A percentile compares a stretch with the other conserved stretches of the same genome.
These are phyloP conservation scores for Strigops habroptila DNA, from an alignment of 2,113 vertebrate species.

Conservation along the genomic window DNA sequence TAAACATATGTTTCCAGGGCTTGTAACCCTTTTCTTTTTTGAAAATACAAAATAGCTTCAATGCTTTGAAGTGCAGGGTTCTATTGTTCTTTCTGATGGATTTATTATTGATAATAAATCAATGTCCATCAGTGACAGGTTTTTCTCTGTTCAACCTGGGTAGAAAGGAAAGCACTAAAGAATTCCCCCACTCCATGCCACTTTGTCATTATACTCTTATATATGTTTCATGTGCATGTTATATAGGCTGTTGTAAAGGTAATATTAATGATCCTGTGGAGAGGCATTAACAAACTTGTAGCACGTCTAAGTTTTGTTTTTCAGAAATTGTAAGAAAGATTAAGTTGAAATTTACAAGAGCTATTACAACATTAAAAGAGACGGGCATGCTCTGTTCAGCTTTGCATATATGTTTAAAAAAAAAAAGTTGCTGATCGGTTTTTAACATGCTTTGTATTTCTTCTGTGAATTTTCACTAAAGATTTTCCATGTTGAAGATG, in stretches of 20 bases:
- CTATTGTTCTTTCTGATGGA: not conserved
- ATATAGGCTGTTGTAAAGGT: not conserved
- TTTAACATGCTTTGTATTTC: not conserved
- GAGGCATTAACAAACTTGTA: not conserved
- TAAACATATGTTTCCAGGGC: not conserved
- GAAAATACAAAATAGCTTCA: not conserved
- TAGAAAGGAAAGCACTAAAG: not conserved
- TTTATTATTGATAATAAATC: not conserved
- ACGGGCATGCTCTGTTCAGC: not conserved
- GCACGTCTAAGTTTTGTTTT: not conserved
- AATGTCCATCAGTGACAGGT: not conserved
- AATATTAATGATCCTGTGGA: not conserved
- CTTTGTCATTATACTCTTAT: not conserved
- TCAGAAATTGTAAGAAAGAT: not conserved
- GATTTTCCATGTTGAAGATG: slow-evolving; percentile 93
- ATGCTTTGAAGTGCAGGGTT: not conserved
- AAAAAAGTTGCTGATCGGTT: not conserved
- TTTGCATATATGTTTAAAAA: not conserved
- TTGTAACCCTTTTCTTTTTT: not conserved
- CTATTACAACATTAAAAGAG: not conserved
- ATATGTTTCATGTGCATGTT: fast-evolving
- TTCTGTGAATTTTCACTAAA: slow-evolving; percentile 46
- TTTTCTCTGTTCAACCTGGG: not conserved
- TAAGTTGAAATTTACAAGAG: not conserved
- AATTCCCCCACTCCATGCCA: not conserved